phyloP scores from a whole-genome alignment of 2,888 invertebrate species.

The Harpagoxenus sublaevis region DNA sequence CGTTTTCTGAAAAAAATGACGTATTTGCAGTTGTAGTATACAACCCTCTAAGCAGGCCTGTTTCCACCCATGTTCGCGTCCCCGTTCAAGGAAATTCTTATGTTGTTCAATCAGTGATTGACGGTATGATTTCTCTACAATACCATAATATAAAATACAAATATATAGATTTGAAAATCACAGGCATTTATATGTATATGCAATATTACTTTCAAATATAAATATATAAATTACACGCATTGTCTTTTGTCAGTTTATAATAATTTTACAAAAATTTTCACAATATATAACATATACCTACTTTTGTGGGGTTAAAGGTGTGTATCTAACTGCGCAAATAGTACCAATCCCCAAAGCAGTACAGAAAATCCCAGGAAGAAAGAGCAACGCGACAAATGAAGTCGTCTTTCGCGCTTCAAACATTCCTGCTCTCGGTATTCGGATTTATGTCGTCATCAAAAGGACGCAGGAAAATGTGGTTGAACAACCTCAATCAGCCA shows the following conservation, averaged over 20 bases:
- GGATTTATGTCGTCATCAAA: slow-evolving; percentile 88
- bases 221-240: neutral
- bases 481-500: slow-evolving; percentile 16
- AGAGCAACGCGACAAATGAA: slow-evolving; percentile 89
- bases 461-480: slow-evolving; percentile 37
- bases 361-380: slow-evolving; percentile 88
- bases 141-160: neutral
- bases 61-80: slow-evolving; percentile 88
- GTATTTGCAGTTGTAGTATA: slow-evolving; percentile 92
- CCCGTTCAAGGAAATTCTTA: slow-evolving; percentile 89
- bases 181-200: neutral
- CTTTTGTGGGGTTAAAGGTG: slow-evolving; percentile 13
- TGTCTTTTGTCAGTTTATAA: neutral
- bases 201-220: no score
- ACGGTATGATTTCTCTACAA: slow-evolving; percentile 83
- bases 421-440: slow-evolving; percentile 90
- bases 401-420: slow-evolving; percentile 90
- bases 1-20: slow-evolving; percentile 88
- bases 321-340: slow-evolving; percentile 88
- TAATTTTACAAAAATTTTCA: neutral
- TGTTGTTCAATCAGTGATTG: slow-evolving; percentile 85
- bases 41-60: slow-evolving; percentile 92
- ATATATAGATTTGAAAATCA: neutral
- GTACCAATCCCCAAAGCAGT: slow-evolving; percentile 89
- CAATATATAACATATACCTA: neutral